A percentile compares a stretch with the other conserved stretches of the same genome.
phyloP scores from a whole-genome alignment of 1,140 invertebrate genomes.

The Bathynomus jamesi region DNA sequence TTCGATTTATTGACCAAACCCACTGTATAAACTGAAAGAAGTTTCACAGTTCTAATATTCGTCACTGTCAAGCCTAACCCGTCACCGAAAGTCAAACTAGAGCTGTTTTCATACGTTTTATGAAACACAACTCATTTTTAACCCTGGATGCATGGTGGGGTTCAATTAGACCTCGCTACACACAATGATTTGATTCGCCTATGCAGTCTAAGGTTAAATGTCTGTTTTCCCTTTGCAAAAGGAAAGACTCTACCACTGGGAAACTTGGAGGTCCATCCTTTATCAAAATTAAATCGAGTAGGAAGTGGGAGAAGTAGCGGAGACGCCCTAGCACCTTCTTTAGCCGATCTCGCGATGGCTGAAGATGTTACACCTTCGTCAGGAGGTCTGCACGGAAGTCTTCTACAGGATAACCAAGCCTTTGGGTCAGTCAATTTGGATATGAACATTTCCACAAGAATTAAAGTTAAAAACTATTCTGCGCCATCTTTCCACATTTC shows the following conservation, averaged over 20 bases:
- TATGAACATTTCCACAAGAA: not conserved
- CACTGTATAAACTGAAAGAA: too few species aligned
- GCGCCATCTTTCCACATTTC: constrained; percentile 28
- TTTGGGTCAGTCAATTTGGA: not conserved
- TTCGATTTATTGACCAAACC: too few species aligned
- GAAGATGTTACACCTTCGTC: constrained; percentile 26
- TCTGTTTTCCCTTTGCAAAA: constrained; percentile 4
- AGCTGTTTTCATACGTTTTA: too few species aligned
- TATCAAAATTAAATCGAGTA: constrained; percentile 30
- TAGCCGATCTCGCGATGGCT: constrained; percentile 39
- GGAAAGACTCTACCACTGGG: constrained; percentile 42
- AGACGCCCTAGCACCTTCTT: constrained; percentile 34
- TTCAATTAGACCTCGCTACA: too few species aligned
- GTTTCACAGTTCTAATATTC: too few species aligned
- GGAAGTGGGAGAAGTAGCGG: constrained; percentile 39
- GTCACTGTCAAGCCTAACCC: too few species aligned
- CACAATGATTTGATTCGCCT: too few species aligned
- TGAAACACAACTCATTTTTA: too few species aligned
- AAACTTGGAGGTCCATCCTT: constrained; percentile 37
- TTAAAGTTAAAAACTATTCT: not conserved
- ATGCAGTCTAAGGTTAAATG: too few species aligned
- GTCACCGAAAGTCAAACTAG: too few species aligned
- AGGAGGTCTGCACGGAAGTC: not conserved
- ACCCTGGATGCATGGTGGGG: too few species aligned
- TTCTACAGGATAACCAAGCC: not conserved